phyloP scores from a whole-genome alignment of 2,888 invertebrate genomes.

The Cotesia congregata region DNA sequence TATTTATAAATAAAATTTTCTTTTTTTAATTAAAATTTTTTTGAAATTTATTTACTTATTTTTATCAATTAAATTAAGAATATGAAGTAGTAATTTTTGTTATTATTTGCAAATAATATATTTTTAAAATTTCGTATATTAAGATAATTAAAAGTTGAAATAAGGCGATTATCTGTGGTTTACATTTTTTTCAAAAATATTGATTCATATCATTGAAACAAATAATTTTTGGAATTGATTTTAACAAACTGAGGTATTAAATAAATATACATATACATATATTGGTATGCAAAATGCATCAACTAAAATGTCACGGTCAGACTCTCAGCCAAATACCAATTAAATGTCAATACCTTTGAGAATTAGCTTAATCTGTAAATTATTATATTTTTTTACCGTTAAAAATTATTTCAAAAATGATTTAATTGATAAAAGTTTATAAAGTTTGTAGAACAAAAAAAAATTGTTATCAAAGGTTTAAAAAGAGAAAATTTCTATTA shows the following conservation, averaged over 20 bases:
- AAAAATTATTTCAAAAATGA: neutral
- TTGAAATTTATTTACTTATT: neutral
- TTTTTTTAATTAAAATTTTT: neutral
- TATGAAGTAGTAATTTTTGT: no score
- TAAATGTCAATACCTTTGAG: constrained; percentile 51
- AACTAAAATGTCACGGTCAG: constrained; percentile 60
- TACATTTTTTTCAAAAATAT: no score
- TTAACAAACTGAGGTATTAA: constrained; percentile 42
- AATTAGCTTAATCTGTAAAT: constrained; percentile 39
- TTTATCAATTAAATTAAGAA: neutral
- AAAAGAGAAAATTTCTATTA: no score
- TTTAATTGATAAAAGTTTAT: neutral
- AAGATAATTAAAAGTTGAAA: no score
- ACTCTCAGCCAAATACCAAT: constrained; percentile 53
- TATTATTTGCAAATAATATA: no score
- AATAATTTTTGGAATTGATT: constrained; percentile 48
- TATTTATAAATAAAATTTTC: neutral
- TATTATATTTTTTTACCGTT: neutral
- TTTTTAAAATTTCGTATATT: no score
- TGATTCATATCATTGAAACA: neutral
- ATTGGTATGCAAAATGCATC: constrained; percentile 55
- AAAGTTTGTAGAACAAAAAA: neutral
- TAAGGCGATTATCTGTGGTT: no score
- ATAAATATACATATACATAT: neutral
- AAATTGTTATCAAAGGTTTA: neutral